Base-by-base conservation (phyloP, 2,113 vertebrate species). In the Todiramphus saurophagus region DNA sequence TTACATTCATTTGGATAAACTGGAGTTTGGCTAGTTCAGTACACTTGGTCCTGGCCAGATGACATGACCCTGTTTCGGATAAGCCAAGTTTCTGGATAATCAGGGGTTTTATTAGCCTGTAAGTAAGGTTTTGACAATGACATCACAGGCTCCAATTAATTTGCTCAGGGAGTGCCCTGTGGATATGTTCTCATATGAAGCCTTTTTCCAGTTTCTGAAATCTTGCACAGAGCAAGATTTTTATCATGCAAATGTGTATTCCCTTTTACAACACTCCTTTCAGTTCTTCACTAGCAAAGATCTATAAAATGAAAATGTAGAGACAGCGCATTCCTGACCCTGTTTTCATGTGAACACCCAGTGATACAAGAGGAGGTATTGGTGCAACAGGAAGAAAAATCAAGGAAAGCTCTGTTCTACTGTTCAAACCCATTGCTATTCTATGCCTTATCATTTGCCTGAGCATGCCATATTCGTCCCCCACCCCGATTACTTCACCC, bases 81-180 rank as follows among this genome's bases (percentile, higher is more conserved):
- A 94, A 90, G 82, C 78, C 94, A 91, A 66, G 66, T 87, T 94
- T 91, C 79, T 84, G 75, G 35, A 88, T 87, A 92, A 90, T 92
- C 72, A 39, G 12, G 33, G 31, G 16, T 7, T 96, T 91, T 93
- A 93, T 75, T 93, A 95, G 55, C 81, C 67, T 78, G 50, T 67
- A 50, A 85, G 43, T 67, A 70, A 68, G 53, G 58, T 69, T 96
- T 94, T 93, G 78, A 92, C 64, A 63, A 30, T 86, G 78, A 96
- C 78, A 90, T 94, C 89, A 95, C 41, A 92, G 50, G 70, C 28
- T 84, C 35, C 17, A 76, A 73, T 44, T 82, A 87, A 83, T 83
- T 62, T 87, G 43, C 60, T 87, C 83, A 75, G 66, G 59, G 91
- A 94, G 43, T 7, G 37, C 55, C 48, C 63, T 53, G 31, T 17